phyloP scores from a whole-genome alignment of 2,797 vertebrate species.

The Anguilla obscura region DNA sequence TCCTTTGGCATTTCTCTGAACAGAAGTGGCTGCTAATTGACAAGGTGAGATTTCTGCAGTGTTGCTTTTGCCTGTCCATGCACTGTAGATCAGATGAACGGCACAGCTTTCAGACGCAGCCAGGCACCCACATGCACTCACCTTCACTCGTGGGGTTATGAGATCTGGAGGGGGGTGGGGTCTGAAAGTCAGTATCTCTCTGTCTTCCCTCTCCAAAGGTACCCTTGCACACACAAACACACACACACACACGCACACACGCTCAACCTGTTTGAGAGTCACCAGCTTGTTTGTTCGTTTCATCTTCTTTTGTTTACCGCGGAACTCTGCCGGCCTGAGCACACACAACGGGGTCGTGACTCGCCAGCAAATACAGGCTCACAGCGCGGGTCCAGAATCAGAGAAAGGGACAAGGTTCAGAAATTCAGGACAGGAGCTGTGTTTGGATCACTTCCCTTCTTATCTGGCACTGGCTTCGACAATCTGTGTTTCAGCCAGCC shows the following conservation, averaged over 20 bases:
- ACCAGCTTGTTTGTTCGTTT: not conserved
- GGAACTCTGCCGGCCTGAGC: not conserved
- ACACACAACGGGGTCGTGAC: not conserved
- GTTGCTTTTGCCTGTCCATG: not conserved
- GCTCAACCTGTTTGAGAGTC: not conserved
- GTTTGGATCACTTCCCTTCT: not conserved
- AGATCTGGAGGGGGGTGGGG: conserved; percentile 5
- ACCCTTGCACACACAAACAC: not conserved
- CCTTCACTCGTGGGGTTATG: not conserved
- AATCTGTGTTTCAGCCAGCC: not conserved
- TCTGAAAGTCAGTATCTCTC: conserved; percentile 13
- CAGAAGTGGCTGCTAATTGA: not conserved
- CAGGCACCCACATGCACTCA: not conserved
- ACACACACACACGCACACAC: not conserved
- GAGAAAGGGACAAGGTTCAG: not conserved
- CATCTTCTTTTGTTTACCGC: not conserved
- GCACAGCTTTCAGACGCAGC: not conserved
- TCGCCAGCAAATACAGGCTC: not conserved
- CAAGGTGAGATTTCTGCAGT: not conserved
- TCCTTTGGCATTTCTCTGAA: not conserved
- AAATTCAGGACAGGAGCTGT: not conserved
- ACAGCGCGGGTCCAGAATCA: not conserved
- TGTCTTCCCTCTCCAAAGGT: conserved; percentile 1
- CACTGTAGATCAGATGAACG: not conserved
- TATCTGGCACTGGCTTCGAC: not conserved